A percentile compares a stretch with the other conserved stretches of the same genome.
Evolutionary conservation across 2,797 vertebrate genomes (phyloP).

Genomic region (Sylvia borin): DNA sequence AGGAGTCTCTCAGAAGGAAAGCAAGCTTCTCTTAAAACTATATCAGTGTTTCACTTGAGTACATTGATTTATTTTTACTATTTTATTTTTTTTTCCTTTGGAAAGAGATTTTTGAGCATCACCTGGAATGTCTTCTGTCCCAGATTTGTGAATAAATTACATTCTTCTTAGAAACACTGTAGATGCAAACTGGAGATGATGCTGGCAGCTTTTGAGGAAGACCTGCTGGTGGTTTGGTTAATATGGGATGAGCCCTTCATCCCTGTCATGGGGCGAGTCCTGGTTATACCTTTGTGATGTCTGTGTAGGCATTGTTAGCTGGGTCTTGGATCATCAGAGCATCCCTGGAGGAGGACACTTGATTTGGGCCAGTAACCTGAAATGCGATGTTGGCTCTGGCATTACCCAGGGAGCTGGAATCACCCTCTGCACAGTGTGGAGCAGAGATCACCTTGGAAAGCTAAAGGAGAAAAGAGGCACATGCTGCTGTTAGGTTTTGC

Average conservation of each 20-base stretch:
- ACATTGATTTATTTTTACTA: not conserved
- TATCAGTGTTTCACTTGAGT: not conserved
- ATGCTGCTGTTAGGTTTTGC: not conserved
- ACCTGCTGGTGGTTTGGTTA: not conserved
- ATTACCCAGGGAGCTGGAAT: not conserved
- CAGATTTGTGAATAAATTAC: not conserved
- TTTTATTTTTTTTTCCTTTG: not conserved
- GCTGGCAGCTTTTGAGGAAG: not conserved
- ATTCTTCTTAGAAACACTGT: not conserved
- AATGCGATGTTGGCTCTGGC: not conserved
- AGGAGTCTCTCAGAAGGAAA: not conserved
- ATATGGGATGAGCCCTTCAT: not conserved
- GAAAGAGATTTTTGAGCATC: not conserved
- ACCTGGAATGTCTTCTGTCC: not conserved
- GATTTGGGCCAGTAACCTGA: not conserved
- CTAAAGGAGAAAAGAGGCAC: not conserved
- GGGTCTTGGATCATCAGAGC: not conserved
- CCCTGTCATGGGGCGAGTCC: rapidly evolving
- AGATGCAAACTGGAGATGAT: not conserved
- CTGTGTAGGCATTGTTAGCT: not conserved
- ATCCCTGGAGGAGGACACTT: not conserved
- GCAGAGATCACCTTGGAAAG: not conserved
- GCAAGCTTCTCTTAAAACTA: not conserved
- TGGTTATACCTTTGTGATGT: not conserved
- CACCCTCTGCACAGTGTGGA: rapidly evolving